Percentiles rank a stretch among this genome's conserved stretches.
phyloP scores from a whole-genome alignment of 2,797 vertebrate species.

The Hylomyscus alleni region DNA sequence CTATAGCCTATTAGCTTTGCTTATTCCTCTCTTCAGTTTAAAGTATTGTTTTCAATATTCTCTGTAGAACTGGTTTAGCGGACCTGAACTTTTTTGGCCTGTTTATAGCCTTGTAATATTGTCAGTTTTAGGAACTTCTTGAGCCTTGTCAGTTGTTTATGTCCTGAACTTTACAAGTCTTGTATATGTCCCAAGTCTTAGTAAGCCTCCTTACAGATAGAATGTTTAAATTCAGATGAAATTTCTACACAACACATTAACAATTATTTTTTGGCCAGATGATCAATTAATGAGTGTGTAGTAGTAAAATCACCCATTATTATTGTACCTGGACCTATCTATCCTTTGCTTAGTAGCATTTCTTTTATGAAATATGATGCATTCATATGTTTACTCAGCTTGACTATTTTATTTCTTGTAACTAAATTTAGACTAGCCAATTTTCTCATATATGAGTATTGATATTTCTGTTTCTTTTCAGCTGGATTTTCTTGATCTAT shows the following conservation, averaged over 20 bases:
- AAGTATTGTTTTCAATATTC: not conserved
- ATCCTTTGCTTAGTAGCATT: not conserved
- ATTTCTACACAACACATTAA: not conserved
- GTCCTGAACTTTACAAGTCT: not conserved
- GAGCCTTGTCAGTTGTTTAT: not conserved
- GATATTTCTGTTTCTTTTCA: not conserved
- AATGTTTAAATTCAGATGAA: no score
- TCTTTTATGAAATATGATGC: not conserved
- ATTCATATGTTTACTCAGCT: not conserved
- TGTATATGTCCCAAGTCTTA: not conserved
- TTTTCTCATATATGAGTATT: not conserved
- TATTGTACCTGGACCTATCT: no score
- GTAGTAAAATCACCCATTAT: not conserved
- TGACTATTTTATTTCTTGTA: not conserved
- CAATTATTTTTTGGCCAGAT: not conserved
- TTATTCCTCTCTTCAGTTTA: not conserved
- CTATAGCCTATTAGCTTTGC: not conserved
- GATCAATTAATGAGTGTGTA: not conserved
- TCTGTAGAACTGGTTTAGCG: not conserved
- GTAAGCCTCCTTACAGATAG: no score
- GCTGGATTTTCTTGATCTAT: not conserved
- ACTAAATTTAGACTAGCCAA: not conserved
- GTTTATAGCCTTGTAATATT: not conserved
- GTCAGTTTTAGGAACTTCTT: not conserved
- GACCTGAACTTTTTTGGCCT: not conserved